Evolutionary conservation across 1,140 invertebrate genomes (phyloP), one percentile per base, ranked within the genome.

Genomic region (Phymastichus coffea): DNA sequence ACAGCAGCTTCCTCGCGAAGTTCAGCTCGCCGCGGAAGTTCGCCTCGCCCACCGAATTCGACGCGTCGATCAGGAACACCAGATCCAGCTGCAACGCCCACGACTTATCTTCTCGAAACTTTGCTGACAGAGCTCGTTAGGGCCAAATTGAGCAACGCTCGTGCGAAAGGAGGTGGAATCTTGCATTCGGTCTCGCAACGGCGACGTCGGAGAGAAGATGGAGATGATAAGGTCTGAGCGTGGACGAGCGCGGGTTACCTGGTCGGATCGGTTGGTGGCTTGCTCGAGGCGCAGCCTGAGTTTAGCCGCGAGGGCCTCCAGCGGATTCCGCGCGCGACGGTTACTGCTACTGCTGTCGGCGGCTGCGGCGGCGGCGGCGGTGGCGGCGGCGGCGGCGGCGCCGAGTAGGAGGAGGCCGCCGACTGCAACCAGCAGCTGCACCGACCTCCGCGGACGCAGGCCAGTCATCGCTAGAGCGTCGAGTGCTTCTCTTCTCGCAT

Each of bases 11-110:
- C 63, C 83, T 83, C 3, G 89, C 87, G 70, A 90, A 90, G 65
- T 84, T 87, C 28, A 89, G 68, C 71, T 89, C 88, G 63, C 85
- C 86, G 56, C 77, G 76, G 71, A 90, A 90, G 72, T 90, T 88
- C 3, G 81, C 75, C 41, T 79, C 72, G 2, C 88, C 88, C 2
- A 90, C 85, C 46, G 85, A 87, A 0, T 85, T 84, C 2, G 87
- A 89, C 20, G 83, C 83, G 69, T 90, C 88, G 8, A 90, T 83
- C 14, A 90, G 75, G 67, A 90, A 90, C 4, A 89, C 80, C 14
- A 90, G 70, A 68, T 90, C 88, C 40, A 87, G 73, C 70, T 84
- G 62, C 6, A 33, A n/a, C 55, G 55, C 57, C 6, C 14, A 60
- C 8, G n/a, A 46, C 25, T 56, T 43, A 52, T 20, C 49, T 37